Evolutionary conservation across 2,113 vertebrate species (phyloP).

Genomic region (Ictidomys tridecemlineatus): DNA sequence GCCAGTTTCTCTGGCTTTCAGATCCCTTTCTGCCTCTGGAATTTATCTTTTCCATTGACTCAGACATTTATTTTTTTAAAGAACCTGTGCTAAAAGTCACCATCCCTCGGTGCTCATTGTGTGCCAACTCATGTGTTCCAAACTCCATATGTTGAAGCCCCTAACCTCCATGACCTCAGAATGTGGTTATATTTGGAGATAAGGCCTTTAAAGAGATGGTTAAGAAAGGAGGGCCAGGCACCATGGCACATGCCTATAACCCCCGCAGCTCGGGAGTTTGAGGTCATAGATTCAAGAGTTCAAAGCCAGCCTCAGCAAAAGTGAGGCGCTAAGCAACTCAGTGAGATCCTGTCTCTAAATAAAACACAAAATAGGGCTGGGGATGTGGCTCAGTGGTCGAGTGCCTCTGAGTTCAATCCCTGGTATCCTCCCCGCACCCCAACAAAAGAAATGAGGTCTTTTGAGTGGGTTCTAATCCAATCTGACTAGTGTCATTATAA

Average conservation of each 20-base stretch:
- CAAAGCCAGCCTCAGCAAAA: too few species aligned
- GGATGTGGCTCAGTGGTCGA: too few species aligned
- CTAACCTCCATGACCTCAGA: neutral
- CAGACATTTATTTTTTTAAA: neutral
- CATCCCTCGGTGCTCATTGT: neutral
- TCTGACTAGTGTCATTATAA: neutral
- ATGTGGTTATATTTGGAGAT: neutral
- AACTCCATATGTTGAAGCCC: neutral
- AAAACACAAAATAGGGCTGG: too few species aligned
- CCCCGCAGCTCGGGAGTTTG: too few species aligned
- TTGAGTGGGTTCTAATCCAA: neutral
- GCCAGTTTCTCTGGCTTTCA: neutral
- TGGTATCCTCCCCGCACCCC: too few species aligned
- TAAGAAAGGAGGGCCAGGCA: too few species aligned
- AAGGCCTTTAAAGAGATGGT: neutral
- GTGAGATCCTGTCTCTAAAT: too few species aligned
- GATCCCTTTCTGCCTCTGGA: neutral
- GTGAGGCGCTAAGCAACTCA: too few species aligned
- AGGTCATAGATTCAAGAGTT: too few species aligned
- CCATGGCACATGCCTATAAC: too few species aligned
- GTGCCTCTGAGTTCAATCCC: too few species aligned
- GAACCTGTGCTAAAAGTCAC: neutral
- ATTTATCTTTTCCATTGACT: slow-evolving; percentile 13
- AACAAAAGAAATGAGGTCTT: neutral
- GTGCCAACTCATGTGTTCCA: neutral